phyloP scores from a whole-genome alignment of 2,888 invertebrate species.

The Microctonus brassicae region DNA sequence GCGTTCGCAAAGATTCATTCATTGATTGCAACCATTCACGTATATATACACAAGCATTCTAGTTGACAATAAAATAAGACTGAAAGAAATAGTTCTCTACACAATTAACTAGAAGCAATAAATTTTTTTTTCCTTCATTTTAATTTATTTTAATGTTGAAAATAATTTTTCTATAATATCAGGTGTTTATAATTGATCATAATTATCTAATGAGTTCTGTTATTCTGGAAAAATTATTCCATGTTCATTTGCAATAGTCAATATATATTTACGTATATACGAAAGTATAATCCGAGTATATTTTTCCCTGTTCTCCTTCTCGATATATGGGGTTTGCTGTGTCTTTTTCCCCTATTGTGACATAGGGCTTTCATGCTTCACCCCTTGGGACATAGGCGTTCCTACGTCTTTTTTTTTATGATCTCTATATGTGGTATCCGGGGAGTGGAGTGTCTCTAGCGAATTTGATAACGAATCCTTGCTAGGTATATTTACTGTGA shows the following conservation, averaged over 20 bases:
- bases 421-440: constrained; percentile 25
- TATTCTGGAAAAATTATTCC: not conserved
- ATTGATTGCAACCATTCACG: constrained; percentile 8
- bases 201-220: too few relatives aligned
- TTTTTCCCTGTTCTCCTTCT: not conserved
- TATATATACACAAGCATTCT: not conserved
- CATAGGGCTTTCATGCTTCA: constrained; percentile 10
- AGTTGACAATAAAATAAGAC: not conserved
- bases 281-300: constrained; percentile 7
- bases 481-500: constrained; percentile 10
- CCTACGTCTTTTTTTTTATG: constrained; percentile 29
- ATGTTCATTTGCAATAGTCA: too few relatives aligned
- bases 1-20: constrained; percentile 10
- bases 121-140: not conserved
- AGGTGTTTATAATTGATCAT: too few relatives aligned
- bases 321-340: not conserved
- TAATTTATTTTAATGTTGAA: not conserved
- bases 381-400: constrained; percentile 21
- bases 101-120: constrained; percentile 4
- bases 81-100: not conserved
- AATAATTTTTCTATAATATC: too few relatives aligned
- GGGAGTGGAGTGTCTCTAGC: constrained; percentile 10
- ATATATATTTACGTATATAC: not conserved
- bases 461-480: constrained; percentile 30
- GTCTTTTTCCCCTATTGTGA: constrained; percentile 13